Evolutionary conservation across 2,888 invertebrate genomes (phyloP).

Genomic region (Hedya salicella): DNA sequence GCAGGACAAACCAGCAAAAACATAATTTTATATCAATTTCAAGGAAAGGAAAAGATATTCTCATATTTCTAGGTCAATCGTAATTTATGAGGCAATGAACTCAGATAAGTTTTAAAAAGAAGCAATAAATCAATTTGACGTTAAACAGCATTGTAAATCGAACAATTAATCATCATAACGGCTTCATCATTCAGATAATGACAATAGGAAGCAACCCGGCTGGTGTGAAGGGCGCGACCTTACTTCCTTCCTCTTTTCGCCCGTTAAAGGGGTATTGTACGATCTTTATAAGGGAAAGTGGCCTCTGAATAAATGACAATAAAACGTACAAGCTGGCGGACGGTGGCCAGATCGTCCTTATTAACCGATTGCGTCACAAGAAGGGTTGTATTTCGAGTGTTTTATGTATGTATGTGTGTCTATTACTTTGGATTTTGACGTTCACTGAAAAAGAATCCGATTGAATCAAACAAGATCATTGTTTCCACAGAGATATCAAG

Average conservation of each 20-base stretch:
- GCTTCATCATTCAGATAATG: constrained; percentile 3
- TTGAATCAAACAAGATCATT: too few relatives aligned
- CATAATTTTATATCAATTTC: too few relatives aligned
- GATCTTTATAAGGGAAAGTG: constrained; percentile 10
- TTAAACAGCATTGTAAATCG: constrained; percentile 3
- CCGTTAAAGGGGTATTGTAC: neutral
- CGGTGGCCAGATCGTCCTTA: too few relatives aligned
- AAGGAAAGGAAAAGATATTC: neutral
- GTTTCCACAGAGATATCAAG: too few relatives aligned
- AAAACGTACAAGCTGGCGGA: too few relatives aligned
- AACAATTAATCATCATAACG: constrained; percentile 29
- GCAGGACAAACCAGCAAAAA: too few relatives aligned
- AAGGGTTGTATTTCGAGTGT: too few relatives aligned
- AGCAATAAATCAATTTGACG: constrained; percentile 16
- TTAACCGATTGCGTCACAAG: too few relatives aligned
- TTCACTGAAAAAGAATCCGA: too few relatives aligned
- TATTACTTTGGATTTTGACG: too few relatives aligned
- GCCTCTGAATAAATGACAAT: too few relatives aligned
- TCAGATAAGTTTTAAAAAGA: constrained; percentile 16
- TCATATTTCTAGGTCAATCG: constrained; percentile 26
- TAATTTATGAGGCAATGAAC: constrained; percentile 14
- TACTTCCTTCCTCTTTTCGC: constrained; percentile 15
- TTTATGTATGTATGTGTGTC: too few relatives aligned
- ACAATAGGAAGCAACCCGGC: constrained; percentile 17
- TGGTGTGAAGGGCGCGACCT: constrained; percentile 17